phyloP scores from a whole-genome alignment of 2,113 vertebrate species.

The Siniperca chuatsi region DNA sequence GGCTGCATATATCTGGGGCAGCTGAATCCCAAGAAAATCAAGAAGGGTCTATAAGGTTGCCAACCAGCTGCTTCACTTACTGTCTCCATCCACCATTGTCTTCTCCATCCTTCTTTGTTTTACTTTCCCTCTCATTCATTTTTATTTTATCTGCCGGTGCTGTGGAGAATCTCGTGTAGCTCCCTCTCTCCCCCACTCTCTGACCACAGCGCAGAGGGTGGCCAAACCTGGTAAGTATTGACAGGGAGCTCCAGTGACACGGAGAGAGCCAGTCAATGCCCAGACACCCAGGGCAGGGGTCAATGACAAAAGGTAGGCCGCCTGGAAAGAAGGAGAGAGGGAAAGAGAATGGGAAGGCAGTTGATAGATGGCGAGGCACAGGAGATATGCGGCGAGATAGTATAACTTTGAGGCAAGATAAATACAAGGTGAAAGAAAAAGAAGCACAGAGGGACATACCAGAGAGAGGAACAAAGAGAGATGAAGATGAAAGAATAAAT shows the following conservation, averaged over 20 bases:
- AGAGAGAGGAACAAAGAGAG: slow-evolving; percentile 32
- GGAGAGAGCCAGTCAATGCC: slow-evolving; percentile 83
- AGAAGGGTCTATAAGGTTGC: slow-evolving; percentile 37
- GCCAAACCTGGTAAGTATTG: slow-evolving; percentile 88
- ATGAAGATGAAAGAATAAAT: slow-evolving; percentile 13
- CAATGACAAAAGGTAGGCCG: slow-evolving; percentile 82
- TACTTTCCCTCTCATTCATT: slow-evolving; percentile 62
- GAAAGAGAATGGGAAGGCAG: slow-evolving; percentile 35
- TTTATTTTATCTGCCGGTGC: slow-evolving; percentile 68
- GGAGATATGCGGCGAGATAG: slow-evolving; percentile 71
- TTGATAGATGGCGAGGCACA: slow-evolving; percentile 59
- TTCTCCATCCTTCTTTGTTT: slow-evolving; percentile 55
- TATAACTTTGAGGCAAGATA: slow-evolving; percentile 61
- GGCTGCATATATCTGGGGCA: slow-evolving; percentile 2
- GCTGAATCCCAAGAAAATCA: neutral
- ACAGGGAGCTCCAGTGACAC: slow-evolving; percentile 86
- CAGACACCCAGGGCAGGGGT: slow-evolving; percentile 82
- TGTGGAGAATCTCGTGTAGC: slow-evolving; percentile 68
- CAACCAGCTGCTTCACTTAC: slow-evolving; percentile 56
- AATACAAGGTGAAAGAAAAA: slow-evolving; percentile 62
- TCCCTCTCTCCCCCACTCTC: slow-evolving; percentile 69
- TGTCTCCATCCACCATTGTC: slow-evolving; percentile 56
- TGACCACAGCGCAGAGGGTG: slow-evolving; percentile 81
- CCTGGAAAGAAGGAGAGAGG: slow-evolving; percentile 53
- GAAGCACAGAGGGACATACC: slow-evolving; percentile 12